Evolutionary conservation across 2,113 vertebrate genomes (phyloP), one percentile per base, ranked within the genome.

Genomic region (Oenanthe oenanthe): DNA sequence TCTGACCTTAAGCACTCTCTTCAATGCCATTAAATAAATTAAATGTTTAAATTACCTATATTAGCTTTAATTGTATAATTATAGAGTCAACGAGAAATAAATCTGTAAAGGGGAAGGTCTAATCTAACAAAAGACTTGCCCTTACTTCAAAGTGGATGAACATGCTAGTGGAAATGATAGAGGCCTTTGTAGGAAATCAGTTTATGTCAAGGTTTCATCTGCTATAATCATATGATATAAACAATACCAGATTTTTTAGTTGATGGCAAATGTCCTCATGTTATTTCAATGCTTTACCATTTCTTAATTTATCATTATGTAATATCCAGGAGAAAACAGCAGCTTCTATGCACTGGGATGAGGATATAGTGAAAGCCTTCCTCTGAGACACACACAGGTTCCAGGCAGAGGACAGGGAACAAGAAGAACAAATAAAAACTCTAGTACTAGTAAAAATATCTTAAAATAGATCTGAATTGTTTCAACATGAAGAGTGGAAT

Each of bases 21-120:
- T 97, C 89, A 92, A 96, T 96, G 66, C 72, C 92, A 93, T 97
- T 96, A 95, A 95, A 96, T 96, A 95, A 97, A 97, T 95, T 94
- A 85, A 96, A 97, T 95, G 61, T 97, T 96, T 96, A 96, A 97
- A 95, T 95, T 95, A 88, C 53, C 73, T 86, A 56, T 87, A 92
- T 96, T 96, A 96, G 70, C 87, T 97, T 97, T 96, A 96, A 96
- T 97, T 97, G 68, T 94, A 88, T 93, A 96, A 95, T 94, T 94
- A 93, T 58, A 88, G 61, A 96, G 92, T 95, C 81, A 94, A 93
- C 13, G 87, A 96, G 91, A 97, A 97, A 97, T 92, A 79, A 93
- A 95, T 94, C 78, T 95, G 40, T 85, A 95, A 95, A 92, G 53
- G 32, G 66, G 78, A 95, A 92, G 95, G 62, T 58, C 38, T 91